Base-by-base conservation (phyloP, 2,113 vertebrate species). In the Cariama cristata region DNA sequence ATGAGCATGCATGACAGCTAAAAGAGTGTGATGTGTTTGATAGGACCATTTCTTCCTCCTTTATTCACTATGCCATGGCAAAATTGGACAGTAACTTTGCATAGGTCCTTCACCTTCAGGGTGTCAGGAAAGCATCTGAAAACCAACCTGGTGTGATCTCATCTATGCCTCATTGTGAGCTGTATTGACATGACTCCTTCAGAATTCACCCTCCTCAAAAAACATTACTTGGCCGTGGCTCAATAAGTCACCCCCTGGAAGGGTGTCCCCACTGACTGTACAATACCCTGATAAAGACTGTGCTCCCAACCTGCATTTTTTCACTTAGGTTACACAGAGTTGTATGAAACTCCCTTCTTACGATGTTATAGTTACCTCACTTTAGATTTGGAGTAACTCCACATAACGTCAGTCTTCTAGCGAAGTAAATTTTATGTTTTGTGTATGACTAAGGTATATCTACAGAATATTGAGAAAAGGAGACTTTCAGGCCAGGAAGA, bases 241-340 rank as follows among this genome's bases (percentile, higher is more conserved):
- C 35, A 20, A 24, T 23, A 88, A 56, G 32, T 47, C 14, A 14
- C 18, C 1, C 9, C 49, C 33, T 40, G 24, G 12, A 88, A 40
- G 26, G 56, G 2, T 2, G 3, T 12, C 13, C 22, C 2, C 20
- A n/a, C 9, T 58, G 33, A 14, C 24, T 47, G 18, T 12, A 3
- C 9, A 32, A 53, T 27, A 76, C 33, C n/a, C 16, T 68, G 30
- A 49, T 1, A 38, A 28, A 45, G 1, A 28, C 6, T 24, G 1
- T 28, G 11, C 1, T 60, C 19, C 33, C n/a, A 74, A 15, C 8
- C 7, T 11, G 4, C 28, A 6, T 3, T 66, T 63, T 84, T 42
- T 47, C 2, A 4, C 11, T n/a, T 42, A n/a, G 14, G 7, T 52
- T 64, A n/a, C 28, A 56, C 3, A 28, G n/a, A 86, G 22, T 5